These are phyloP conservation scores for Rostratula benghalensis DNA, from an alignment of 2,113 vertebrate genomes.

Conservation along the genomic window DNA sequence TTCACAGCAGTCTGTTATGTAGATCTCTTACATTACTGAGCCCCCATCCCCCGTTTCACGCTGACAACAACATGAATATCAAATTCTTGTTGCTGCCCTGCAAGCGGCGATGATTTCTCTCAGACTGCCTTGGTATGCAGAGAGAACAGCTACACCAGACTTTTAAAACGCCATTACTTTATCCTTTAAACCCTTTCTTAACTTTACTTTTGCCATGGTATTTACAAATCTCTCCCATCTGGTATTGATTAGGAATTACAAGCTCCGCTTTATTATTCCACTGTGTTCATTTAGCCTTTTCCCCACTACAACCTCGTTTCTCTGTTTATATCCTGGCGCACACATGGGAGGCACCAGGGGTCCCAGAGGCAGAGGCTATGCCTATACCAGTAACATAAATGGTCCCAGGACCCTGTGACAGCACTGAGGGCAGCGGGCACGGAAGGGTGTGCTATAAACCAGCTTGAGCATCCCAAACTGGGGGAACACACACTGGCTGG, in stretches of 20 bases:
- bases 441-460: neutral
- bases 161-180: neutral
- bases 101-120: neutral
- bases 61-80: neutral
- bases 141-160: neutral
- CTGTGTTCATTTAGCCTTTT: neutral
- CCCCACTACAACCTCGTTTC: neutral
- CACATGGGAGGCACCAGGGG: neutral
- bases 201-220: neutral
- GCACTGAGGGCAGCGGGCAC: neutral
- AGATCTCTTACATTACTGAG: neutral
- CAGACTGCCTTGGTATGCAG: neutral
- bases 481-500: neutral
- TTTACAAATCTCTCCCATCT: constrained; percentile 34
- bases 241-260: constrained; percentile 13
- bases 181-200: constrained; percentile 8
- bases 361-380: neutral
- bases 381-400: neutral
- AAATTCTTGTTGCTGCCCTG: neutral
- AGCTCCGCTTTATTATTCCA: neutral
- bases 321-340: neutral
- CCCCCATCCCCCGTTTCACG: neutral
- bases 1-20: neutral
- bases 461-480: neutral
- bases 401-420: accelerated